phyloP scores from a whole-genome alignment of 1,140 invertebrate species.

The Dinothrombium tinctorium region DNA sequence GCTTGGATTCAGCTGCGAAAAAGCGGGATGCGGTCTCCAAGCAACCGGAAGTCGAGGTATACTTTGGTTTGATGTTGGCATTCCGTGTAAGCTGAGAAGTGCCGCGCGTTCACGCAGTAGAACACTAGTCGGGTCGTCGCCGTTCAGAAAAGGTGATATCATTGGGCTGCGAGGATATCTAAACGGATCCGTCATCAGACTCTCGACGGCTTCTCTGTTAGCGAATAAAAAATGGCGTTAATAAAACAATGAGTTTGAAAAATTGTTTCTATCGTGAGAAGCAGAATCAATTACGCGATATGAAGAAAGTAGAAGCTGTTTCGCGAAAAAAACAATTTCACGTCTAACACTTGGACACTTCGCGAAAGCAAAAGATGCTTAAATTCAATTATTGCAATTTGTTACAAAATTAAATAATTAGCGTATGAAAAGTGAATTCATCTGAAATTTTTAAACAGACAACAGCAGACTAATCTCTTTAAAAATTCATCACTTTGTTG shows the following conservation, averaged over 20 bases:
- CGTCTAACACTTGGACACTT: not conserved
- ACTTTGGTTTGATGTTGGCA: not conserved
- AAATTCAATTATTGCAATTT: not conserved
- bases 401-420: too few relatives aligned
- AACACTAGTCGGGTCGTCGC: constrained; percentile 9
- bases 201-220: constrained; percentile 22
- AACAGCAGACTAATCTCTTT: too few relatives aligned
- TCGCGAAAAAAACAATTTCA: not conserved
- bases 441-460: too few relatives aligned
- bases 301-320: not conserved
- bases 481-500: too few relatives aligned
- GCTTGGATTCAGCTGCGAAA: not conserved
- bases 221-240: not conserved
- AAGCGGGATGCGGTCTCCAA: constrained; percentile 5
- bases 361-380: too few relatives aligned
- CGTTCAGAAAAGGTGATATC: constrained; percentile 16
- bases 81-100: not conserved
- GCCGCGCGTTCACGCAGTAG: constrained; percentile 5
- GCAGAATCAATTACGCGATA: not conserved
- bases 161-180: constrained; percentile 18
- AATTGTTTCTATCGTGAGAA: not conserved
- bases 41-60: not conserved
- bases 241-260: not conserved
- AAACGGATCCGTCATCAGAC: constrained; percentile 20
- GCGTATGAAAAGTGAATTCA: too few relatives aligned